phyloP scores from a whole-genome alignment of 2,797 vertebrate genomes.

The Dallia pectoralis region DNA sequence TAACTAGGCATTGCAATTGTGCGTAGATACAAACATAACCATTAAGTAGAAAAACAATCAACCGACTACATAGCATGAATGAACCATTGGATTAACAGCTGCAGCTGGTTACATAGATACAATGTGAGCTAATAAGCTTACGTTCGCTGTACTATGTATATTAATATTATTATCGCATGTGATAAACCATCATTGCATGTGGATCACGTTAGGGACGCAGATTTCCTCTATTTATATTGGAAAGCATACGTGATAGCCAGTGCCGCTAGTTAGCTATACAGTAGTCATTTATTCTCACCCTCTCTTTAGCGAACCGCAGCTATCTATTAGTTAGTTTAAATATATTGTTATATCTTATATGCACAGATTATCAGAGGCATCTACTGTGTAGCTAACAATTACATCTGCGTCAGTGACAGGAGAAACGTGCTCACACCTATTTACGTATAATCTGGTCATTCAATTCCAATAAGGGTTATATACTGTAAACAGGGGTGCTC shows the following conservation, averaged over 20 bases:
- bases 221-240: neutral
- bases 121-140: no score
- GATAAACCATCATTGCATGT: neutral
- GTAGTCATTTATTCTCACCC: no score
- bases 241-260: neutral
- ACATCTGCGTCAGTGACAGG: no score
- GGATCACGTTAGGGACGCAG: neutral
- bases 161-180: no score
- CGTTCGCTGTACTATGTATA: no score
- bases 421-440: no score
- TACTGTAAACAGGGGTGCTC: neutral
- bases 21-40: neutral
- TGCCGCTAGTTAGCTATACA: neutral
- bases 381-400: neutral
- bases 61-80: neutral
- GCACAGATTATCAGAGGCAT: constrained; percentile 14
- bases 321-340: no score
- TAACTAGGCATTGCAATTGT: neutral
- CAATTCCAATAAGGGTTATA: no score
- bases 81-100: neutral
- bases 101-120: neutral
- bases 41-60: neutral
- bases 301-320: neutral
- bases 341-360: no score
- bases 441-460: no score